A percentile compares a stretch with the other conserved stretches of the same genome.
Evolutionary conservation across 1,140 invertebrate genomes (phyloP).

Genomic region (Calephelis virginiensis): DNA sequence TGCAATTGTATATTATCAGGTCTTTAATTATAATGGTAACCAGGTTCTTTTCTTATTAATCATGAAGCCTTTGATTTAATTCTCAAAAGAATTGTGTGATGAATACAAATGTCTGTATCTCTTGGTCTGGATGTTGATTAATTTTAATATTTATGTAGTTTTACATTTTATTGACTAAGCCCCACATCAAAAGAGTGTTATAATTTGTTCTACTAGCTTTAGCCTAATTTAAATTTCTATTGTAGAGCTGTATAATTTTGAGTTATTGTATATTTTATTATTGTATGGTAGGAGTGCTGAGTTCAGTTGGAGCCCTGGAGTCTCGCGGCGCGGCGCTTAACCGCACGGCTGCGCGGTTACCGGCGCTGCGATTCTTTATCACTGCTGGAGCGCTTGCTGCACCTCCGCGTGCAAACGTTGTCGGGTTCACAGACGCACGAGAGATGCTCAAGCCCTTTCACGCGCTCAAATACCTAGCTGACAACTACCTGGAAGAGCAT

Average conservation of each 20-base stretch:
- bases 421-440: slow-evolving; percentile 85
- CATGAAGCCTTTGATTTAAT: no score
- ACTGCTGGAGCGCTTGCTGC: slow-evolving; percentile 81
- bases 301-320: slow-evolving; percentile 45
- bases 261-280: no score
- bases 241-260: no score
- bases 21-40: no score
- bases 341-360: slow-evolving; percentile 82
- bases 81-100: neutral
- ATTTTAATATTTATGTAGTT: no score
- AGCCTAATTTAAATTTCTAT: no score
- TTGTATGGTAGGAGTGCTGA: slow-evolving; percentile 36
- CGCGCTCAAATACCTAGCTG: slow-evolving; percentile 92
- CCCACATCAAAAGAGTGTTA: no score
- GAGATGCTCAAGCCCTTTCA: slow-evolving; percentile 88
- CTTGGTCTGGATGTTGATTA: no score
- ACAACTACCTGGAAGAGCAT: slow-evolving; percentile 92
- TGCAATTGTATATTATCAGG: no score
- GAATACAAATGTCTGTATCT: neutral
- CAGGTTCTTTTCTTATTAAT: no score
- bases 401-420: slow-evolving; percentile 35
- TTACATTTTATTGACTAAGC: no score
- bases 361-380: slow-evolving; percentile 83
- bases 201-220: no score
- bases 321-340: slow-evolving; percentile 76